A percentile compares a stretch with the other conserved stretches of the same genome.
Conservation (phyloP, 1,140 invertebrate species). For the Aphelinus certus region DNA sequence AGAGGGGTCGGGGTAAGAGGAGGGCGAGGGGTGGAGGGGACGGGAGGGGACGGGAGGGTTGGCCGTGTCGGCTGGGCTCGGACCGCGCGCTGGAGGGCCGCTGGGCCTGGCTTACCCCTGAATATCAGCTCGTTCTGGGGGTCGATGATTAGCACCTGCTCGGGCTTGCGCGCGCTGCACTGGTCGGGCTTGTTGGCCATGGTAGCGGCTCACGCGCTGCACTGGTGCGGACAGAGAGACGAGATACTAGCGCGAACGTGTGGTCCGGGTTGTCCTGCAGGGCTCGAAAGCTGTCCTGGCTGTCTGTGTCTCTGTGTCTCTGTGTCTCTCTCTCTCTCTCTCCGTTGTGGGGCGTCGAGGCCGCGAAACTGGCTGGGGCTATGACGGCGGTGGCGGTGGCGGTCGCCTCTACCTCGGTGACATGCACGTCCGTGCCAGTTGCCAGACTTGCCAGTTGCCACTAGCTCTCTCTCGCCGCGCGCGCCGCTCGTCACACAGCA, state of each 20-base stretch:
- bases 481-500: too few species aligned
- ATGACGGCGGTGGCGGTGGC: too few species aligned
- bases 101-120: slow-evolving; percentile 67
- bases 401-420: too few species aligned
- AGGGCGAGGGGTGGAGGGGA: too few species aligned
- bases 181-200: slow-evolving; percentile 37
- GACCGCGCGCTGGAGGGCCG: too few species aligned
- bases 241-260: background rate
- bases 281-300: background rate
- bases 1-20: too few species aligned
- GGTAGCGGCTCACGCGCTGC: background rate
- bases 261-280: background rate
- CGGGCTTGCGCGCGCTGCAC: slow-evolving; percentile 60
- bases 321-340: slow-evolving; percentile 28
- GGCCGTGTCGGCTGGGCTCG: too few species aligned
- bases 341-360: slow-evolving; percentile 29
- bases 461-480: too few species aligned
- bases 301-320: background rate
- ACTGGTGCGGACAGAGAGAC: background rate
- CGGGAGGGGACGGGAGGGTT: too few species aligned
- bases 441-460: background rate
- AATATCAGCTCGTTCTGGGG: slow-evolving; percentile 79
- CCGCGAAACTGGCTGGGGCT: too few species aligned
- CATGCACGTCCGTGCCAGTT: slow-evolving; percentile 34
- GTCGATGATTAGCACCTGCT: slow-evolving; percentile 78